These are phyloP conservation scores for Vultur gryphus DNA, from an alignment of 2,797 vertebrate genomes.

Conservation along the genomic window DNA sequence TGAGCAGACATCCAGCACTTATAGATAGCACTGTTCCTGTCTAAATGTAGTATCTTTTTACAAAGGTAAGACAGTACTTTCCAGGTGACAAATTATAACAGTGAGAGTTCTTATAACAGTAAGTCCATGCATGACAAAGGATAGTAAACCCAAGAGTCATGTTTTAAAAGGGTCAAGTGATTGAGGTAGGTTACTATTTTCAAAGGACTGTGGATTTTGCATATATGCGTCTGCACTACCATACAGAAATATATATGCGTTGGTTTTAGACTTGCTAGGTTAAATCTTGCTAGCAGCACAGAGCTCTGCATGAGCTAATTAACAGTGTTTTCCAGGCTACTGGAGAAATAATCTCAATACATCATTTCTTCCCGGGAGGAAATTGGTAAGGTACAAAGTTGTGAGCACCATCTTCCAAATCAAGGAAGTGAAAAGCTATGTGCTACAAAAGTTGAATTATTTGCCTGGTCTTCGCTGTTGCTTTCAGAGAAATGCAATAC, in stretches of 20 bases:
- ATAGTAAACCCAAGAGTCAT: neutral
- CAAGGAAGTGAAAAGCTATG: neutral
- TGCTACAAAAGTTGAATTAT: neutral
- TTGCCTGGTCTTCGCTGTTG: neutral
- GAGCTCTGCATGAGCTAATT: neutral
- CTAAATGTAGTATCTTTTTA: neutral
- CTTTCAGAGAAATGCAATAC: neutral
- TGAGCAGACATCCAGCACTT: neutral
- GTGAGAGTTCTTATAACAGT: neutral
- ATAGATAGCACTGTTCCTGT: neutral
- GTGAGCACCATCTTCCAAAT: neutral
- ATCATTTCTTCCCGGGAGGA: neutral
- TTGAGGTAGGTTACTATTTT: neutral
- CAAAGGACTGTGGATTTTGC: neutral
- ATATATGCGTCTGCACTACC: neutral
- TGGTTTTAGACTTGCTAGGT: neutral
- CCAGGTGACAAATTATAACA: neutral
- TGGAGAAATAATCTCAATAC: neutral
- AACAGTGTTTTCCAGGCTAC: neutral
- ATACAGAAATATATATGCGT: neutral
- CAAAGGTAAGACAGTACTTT: neutral
- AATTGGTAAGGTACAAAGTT: neutral
- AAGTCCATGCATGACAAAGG: neutral
- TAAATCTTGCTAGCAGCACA: neutral
- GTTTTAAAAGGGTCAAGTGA: neutral